A percentile compares a stretch with the other conserved stretches of the same genome.
phyloP scores from a whole-genome alignment of 2,113 vertebrate species.

The Hemiscyllium ocellatum region DNA sequence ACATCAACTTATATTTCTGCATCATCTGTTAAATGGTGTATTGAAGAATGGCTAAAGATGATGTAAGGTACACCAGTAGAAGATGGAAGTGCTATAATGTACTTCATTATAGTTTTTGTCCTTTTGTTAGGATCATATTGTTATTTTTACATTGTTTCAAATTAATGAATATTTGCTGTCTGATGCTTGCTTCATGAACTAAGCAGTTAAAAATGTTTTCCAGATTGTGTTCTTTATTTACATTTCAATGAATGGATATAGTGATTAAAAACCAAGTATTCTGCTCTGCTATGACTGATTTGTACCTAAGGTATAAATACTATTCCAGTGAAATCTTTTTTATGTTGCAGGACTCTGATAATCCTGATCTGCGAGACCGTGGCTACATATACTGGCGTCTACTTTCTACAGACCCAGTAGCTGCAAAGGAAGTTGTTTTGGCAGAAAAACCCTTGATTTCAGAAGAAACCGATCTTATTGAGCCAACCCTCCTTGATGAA shows the following conservation, averaged over 20 bases:
- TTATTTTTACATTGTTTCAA: background rate
- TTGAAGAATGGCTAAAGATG: background rate
- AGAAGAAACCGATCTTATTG: conserved; percentile 93
- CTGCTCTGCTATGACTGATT: background rate
- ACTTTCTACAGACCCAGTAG: conserved; percentile 94
- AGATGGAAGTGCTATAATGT: background rate
- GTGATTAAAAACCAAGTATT: background rate
- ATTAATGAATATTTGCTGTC: background rate
- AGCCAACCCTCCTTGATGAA: conserved; percentile 90
- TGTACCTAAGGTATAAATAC: background rate
- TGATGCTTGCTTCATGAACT: background rate
- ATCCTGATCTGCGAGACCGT: conserved; percentile 87
- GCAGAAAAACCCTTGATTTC: conserved; percentile 96
- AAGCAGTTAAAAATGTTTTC: background rate
- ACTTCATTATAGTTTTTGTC: background rate
- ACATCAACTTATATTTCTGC: background rate
- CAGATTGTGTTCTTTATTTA: background rate
- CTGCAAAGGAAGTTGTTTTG: conserved; percentile 94
- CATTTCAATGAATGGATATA: background rate
- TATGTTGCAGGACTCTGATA: conserved; percentile 79
- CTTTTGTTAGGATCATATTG: background rate
- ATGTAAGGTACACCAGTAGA: background rate
- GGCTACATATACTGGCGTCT: conserved; percentile 99
- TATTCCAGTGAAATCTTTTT: background rate
- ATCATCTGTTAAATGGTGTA: background rate